Base-by-base conservation (phyloP, 1,140 invertebrate species). In the Drosophila persimilis region DNA sequence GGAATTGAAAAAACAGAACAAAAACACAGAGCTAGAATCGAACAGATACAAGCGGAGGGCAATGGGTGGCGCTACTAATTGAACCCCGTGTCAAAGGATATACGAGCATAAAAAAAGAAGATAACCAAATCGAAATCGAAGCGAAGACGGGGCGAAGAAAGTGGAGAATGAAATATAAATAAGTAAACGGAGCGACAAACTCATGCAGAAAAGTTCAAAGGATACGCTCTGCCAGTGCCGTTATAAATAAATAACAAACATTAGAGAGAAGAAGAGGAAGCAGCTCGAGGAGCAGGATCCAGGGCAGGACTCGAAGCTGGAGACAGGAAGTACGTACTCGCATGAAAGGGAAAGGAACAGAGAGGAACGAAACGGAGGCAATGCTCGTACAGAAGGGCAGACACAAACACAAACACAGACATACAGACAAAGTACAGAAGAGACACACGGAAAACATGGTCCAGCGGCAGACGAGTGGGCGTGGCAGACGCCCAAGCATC, bases 211-310 rank as follows among this genome's bases (percentile, higher is more conserved):
- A 81, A 86, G 78, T 88, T 88, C 77, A 86, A 86, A 86, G 80
- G 80, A 85, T 85, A 85, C 67, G 74, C 71, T 69, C 62, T 66
- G 69, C 26, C 67, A 77, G 62, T 81, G 78, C 83, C 78, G 78
- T 78, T 88, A 86, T 86, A 86, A 86, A 86, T 86, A 86, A 86
- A 83, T 86, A 83, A 86, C 78, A 88, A 88, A 86, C 83, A 78
- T 83, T 88, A 71, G 73, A 88, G 66, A 58, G 50, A 46, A 63
- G 65, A 63, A 72, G 52, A 55, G 64, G 17, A 56, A 52, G 58
- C 44, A 45, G 17, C 31, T 9, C 8, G 3, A 20, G 39, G 48
- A 74, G 50, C 20, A 45, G 29, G 6, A 44, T 8, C n/a, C 17
- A 56, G 41, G 6, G 41, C 51, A 53, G 39, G 22, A 44, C 41